These are phyloP conservation scores for Momotus momota DNA, from an alignment of 2,797 vertebrate species.

Conservation along the genomic window DNA sequence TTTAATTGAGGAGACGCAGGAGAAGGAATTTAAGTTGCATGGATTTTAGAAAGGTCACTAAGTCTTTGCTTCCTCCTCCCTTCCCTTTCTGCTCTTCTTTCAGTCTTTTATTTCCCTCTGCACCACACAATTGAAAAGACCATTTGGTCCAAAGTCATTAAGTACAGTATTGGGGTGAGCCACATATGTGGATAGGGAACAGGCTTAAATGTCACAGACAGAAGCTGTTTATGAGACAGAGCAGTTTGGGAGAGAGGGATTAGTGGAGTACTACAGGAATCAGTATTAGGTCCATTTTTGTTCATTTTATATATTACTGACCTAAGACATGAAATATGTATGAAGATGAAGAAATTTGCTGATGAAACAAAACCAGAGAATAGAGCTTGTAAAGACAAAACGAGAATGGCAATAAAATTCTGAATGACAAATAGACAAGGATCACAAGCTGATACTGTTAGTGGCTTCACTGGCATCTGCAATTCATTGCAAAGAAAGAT, in stretches of 20 bases:
- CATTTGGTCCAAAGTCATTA: slow-evolving; percentile 55
- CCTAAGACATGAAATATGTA: slow-evolving; percentile 73
- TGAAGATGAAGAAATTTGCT: slow-evolving; percentile 71
- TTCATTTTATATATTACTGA: slow-evolving; percentile 62
- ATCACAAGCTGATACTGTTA: slow-evolving; percentile 48
- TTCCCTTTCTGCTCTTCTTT: neutral
- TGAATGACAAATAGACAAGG: slow-evolving; percentile 66
- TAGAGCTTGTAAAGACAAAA: slow-evolving; percentile 60
- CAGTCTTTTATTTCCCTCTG: slow-evolving; percentile 58
- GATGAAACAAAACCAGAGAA: slow-evolving; percentile 67
- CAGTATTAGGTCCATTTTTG: slow-evolving; percentile 47
- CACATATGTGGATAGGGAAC: slow-evolving; percentile 46
- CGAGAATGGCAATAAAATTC: slow-evolving; percentile 61
- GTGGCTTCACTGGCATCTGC: slow-evolving; percentile 43
- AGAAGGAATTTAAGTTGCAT: neutral
- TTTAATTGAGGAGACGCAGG: neutral
- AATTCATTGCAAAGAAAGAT: slow-evolving; percentile 44
- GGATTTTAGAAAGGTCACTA: slow-evolving; percentile 26
- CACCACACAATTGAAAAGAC: slow-evolving; percentile 31
- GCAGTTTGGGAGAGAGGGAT: slow-evolving; percentile 54
- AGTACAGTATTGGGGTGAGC: slow-evolving; percentile 46
- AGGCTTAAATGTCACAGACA: slow-evolving; percentile 63
- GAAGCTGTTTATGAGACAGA: slow-evolving; percentile 62
- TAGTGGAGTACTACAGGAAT: slow-evolving; percentile 51
- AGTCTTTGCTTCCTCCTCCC: neutral